Conservation (phyloP, 2,888 invertebrate species). For the Eupithecia tripunctaria region DNA sequence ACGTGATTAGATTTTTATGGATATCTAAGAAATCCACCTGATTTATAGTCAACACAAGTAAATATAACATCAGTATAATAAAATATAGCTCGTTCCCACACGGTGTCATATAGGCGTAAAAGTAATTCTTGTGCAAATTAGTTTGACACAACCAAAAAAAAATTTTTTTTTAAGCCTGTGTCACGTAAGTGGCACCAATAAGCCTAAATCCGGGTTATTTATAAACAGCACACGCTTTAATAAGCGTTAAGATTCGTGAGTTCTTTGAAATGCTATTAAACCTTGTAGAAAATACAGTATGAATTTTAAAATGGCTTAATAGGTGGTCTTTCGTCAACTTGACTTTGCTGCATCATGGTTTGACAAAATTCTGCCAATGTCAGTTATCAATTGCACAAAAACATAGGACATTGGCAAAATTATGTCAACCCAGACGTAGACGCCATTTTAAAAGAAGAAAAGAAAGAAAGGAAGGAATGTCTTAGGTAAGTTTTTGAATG, state of each 20-base stretch:
- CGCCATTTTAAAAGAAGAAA: too few relatives aligned
- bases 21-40: neutral
- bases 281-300: neutral
- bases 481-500: too few relatives aligned
- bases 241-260: neutral
- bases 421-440: too few relatives aligned
- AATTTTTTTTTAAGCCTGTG: neutral
- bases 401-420: too few relatives aligned
- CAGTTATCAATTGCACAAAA: too few relatives aligned
- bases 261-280: slow-evolving; percentile 32
- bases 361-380: too few relatives aligned
- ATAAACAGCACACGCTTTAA: slow-evolving; percentile 20
- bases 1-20: neutral
- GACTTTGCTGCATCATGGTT: too few relatives aligned
- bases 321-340: neutral
- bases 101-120: neutral
- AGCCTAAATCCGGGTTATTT: slow-evolving; percentile 15
- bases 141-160: neutral
- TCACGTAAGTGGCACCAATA: slow-evolving; percentile 9
- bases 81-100: neutral
- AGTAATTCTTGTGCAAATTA: slow-evolving; percentile 1
- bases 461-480: too few relatives aligned
- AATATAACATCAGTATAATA: neutral
- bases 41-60: neutral
- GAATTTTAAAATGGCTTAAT: neutral